phyloP scores from a whole-genome alignment of 2,113 vertebrate species.

The Eublepharis macularius region DNA sequence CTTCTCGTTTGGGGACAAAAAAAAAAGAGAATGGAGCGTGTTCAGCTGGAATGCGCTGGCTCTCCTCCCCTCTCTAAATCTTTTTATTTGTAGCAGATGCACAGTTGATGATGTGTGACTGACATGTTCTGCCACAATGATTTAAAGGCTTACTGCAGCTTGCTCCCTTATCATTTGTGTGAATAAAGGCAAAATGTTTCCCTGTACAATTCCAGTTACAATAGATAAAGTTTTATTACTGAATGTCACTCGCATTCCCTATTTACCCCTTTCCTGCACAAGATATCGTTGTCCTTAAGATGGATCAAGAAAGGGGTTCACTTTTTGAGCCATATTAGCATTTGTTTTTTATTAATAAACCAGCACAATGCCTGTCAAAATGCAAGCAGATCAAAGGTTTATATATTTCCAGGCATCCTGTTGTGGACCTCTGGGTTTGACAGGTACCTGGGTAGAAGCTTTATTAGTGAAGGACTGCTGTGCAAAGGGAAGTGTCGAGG shows the following conservation, averaged over 20 bases:
- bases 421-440: no score
- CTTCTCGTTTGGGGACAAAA: slow-evolving; percentile 2
- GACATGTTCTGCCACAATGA: slow-evolving; percentile 19
- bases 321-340: slow-evolving; percentile 18
- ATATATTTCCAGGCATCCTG: neutral
- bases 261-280: neutral
- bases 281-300: neutral
- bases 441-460: no score
- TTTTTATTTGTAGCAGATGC: slow-evolving; percentile 28
- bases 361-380: neutral
- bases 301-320: slow-evolving; percentile 17
- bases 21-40: neutral
- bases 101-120: slow-evolving; percentile 19
- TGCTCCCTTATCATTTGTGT: slow-evolving; percentile 2
- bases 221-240: slow-evolving; percentile 26
- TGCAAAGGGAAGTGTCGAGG: no score
- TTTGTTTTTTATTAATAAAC: slow-evolving; percentile 19
- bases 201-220: slow-evolving; percentile 15
- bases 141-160: slow-evolving; percentile 30
- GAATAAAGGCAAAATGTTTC: slow-evolving; percentile 30
- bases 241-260: neutral
- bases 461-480: no score
- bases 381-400: neutral
- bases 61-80: neutral
- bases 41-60: neutral